These are phyloP conservation scores for Drosophila nigromelanica DNA, from an alignment of 1,140 invertebrate genomes.

Conservation along the genomic window DNA sequence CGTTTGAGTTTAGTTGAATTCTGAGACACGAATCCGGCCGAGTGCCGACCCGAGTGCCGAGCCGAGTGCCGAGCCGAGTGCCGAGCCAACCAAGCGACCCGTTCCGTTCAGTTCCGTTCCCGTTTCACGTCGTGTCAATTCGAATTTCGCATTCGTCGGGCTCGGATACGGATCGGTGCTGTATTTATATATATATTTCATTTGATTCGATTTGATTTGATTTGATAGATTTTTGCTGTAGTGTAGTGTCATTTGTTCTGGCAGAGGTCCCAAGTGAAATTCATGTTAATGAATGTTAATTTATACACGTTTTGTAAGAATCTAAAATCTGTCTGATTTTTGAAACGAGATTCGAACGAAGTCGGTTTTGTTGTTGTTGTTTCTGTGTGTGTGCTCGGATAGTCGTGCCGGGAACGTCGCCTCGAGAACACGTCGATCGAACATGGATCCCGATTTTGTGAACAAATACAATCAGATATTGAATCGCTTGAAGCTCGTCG, in stretches of 20 bases:
- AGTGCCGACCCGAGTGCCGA: background rate
- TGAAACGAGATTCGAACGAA: slow-evolving; percentile 27
- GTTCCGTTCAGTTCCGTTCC: slow-evolving; percentile 14
- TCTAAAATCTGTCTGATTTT: slow-evolving; percentile 62
- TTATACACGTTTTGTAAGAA: slow-evolving; percentile 79
- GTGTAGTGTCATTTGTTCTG: slow-evolving; percentile 6
- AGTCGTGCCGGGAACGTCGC: slow-evolving; percentile 52
- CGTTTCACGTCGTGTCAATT: slow-evolving; percentile 21
- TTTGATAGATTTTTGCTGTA: background rate
- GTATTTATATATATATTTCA: background rate
- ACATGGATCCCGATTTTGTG: slow-evolving; percentile 74
- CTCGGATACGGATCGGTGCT: slow-evolving; percentile 20
- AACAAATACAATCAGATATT: slow-evolving; percentile 74
- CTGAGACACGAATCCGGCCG: background rate
- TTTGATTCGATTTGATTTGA: background rate
- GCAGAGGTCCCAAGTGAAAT: slow-evolving; percentile 48
- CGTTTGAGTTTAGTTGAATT: slow-evolving; percentile 35
- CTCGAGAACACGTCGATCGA: slow-evolving; percentile 17
- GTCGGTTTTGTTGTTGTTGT: background rate
- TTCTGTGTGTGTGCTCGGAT: background rate
- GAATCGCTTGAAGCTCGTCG: slow-evolving; percentile 63
- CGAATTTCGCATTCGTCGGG: slow-evolving; percentile 39
- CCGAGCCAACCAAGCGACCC: background rate
- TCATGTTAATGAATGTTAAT: slow-evolving; percentile 82
- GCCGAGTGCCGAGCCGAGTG: background rate